Base-by-base conservation (phyloP, 2,113 vertebrate genomes). In the Megaptera novaeangliae region DNA sequence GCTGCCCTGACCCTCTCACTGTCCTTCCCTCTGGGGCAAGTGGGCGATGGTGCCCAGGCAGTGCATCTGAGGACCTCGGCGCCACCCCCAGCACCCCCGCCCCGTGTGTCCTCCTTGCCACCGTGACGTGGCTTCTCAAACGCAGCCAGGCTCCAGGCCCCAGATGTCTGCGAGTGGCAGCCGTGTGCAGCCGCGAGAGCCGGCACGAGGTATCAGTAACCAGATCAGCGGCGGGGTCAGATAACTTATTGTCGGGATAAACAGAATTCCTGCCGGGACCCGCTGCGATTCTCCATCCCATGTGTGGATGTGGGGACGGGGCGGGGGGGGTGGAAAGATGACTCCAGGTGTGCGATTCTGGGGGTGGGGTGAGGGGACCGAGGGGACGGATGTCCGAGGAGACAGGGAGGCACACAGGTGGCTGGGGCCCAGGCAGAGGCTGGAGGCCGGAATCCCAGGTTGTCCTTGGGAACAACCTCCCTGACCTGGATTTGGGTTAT, bases 201-300 rank as follows among this genome's bases (percentile, higher is more conserved):
- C 15, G 68, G 29, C 0, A 3, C 17, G 66, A 39, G 0, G 0
- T n/a, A 46, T 63, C 86, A 21, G 97, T 89, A 93, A 96, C 15
- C 5, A 0, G 61, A 97, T 96, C 97, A 63, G 64, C 41, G 44
- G 27, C 10, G 8, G 41, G 78, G 97, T 97, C 97, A 96, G 44
- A 86, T 93, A 90, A 97, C 94, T 78, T 34, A 74, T 2, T 55
- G 74, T 72, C 10, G 63, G 92, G 71, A 91, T 46, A 52, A 98
- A 93, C 90, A 92, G 88, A 85, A 84, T 88, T 49, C 55, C 96
- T 15, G 1, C 29, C 12, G 4, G 81, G 90, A n/a, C 78, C 39
- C 15, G 1, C 27, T 5, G 1, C 12, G 3, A 29, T 34, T 9
- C 77, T 21, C 75, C 64, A 80, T 82, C 94, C 84, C 61, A 9